These are phyloP conservation scores for Sarcophaga subvicina DNA, from an alignment of 2,888 invertebrate species.

Conservation along the genomic window DNA sequence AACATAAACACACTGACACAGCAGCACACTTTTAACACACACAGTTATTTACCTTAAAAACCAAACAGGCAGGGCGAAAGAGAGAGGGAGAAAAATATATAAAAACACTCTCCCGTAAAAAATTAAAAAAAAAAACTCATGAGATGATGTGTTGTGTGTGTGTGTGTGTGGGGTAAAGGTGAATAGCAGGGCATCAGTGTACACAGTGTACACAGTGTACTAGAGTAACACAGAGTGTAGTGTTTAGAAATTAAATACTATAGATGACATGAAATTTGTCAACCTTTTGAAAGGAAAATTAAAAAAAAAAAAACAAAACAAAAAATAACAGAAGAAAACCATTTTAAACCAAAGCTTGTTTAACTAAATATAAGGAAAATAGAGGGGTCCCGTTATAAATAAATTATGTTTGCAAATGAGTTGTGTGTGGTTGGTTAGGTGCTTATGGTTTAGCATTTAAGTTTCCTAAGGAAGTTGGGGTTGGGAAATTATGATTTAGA, in stretches of 20 bases:
- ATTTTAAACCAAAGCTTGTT: background rate
- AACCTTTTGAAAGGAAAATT: background rate
- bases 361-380: background rate
- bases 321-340: background rate
- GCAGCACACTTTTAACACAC: background rate
- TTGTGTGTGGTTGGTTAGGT: background rate
- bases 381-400: background rate
- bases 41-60: background rate
- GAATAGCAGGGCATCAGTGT: background rate
- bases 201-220: background rate
- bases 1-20: conserved; percentile 27
- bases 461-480: background rate
- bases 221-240: background rate
- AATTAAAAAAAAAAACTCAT: background rate
- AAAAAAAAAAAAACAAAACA: background rate
- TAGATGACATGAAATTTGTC: background rate
- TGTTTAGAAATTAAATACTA: background rate
- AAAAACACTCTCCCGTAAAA: too few relatives aligned
- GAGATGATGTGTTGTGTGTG: background rate
- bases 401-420: background rate
- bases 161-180: background rate
- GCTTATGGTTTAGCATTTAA: background rate
- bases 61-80: background rate
- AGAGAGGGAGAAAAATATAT: too few relatives aligned
- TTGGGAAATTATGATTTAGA: background rate